Conservation (phyloP, 37 sponge, comb jelly and placozoan species). For the Haliclona indistincta region DNA sequence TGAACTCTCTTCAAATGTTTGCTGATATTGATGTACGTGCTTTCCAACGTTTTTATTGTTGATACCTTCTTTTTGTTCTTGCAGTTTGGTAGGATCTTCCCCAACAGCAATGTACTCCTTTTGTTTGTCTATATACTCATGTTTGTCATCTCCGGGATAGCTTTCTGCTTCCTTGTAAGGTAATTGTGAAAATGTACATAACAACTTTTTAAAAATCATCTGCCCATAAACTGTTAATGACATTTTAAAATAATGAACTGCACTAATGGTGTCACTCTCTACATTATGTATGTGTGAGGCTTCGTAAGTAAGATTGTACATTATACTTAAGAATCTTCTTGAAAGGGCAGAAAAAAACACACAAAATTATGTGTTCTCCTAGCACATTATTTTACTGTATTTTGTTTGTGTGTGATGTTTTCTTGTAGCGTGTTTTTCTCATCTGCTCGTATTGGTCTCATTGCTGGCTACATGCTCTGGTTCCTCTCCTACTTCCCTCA, state of each 20-base stretch:
- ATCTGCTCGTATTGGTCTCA: slow-evolving; percentile 68
- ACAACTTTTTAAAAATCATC: no score
- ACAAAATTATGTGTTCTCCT: background rate
- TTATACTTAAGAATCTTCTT: no score
- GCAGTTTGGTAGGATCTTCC: slow-evolving; percentile 30
- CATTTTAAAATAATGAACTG: no score
- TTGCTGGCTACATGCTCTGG: slow-evolving; percentile 73
- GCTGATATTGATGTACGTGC: no score
- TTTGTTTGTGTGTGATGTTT: background rate
- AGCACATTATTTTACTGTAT: no score
- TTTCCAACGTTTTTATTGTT: no score
- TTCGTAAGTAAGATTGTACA: background rate
- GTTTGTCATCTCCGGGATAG: slow-evolving; percentile 56
- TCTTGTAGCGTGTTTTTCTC: slow-evolving; percentile 80
- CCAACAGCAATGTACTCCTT: slow-evolving; percentile 53
- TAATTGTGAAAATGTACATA: no score
- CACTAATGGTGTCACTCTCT: slow-evolving; percentile 1
- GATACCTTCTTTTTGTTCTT: background rate
- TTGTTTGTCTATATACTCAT: slow-evolving; percentile 50
- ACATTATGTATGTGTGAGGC: background rate
- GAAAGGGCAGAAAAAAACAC: background rate
- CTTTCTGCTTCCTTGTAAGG: slow-evolving; percentile 73
- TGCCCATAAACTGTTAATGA: background rate
- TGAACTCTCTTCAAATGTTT: no score
- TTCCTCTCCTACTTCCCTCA: slow-evolving; percentile 62